A percentile compares a stretch with the other conserved stretches of the same genome.
Evolutionary conservation across 2,113 vertebrate species (phyloP).

Genomic region (Sminthopsis crassicaudata): DNA sequence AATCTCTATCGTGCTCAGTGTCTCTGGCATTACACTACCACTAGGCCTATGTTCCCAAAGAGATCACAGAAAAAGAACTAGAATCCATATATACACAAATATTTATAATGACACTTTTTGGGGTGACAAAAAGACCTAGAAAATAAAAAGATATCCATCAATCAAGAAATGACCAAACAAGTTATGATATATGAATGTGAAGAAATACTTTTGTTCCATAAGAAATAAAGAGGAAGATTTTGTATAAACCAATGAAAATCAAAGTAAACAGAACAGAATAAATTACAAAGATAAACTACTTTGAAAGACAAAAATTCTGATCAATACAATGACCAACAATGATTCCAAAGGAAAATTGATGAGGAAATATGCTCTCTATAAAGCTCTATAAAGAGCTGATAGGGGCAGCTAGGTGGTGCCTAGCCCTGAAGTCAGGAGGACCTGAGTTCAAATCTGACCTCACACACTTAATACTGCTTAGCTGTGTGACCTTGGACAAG

Average conservation of each 20-base stretch:
- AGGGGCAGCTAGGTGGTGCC: too few relatives aligned
- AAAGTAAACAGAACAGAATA: slow-evolving; percentile 5
- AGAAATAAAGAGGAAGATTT: not conserved
- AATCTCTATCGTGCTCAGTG: too few relatives aligned
- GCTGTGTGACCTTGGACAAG: too few relatives aligned
- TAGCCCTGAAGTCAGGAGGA: too few relatives aligned
- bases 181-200: not conserved
- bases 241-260: not conserved
- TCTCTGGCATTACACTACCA: too few relatives aligned
- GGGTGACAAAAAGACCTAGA: not conserved
- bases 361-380: not conserved
- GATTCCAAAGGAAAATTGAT: not conserved
- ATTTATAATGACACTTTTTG: not conserved
- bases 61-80: not conserved
- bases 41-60: not conserved
- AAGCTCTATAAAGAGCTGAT: not conserved
- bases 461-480: too few relatives aligned
- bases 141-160: not conserved
- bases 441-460: too few relatives aligned
- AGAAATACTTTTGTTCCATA: not conserved
- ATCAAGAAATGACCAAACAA: not conserved
- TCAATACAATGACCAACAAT: not conserved
- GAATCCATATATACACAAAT: not conserved
- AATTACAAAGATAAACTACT: not conserved
- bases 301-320: not conserved